Percentiles rank a stretch among this genome's conserved stretches.
These are phyloP conservation scores for Eupithecia subfuscata DNA, from an alignment of 2,888 invertebrate species.

Conservation along the genomic window DNA sequence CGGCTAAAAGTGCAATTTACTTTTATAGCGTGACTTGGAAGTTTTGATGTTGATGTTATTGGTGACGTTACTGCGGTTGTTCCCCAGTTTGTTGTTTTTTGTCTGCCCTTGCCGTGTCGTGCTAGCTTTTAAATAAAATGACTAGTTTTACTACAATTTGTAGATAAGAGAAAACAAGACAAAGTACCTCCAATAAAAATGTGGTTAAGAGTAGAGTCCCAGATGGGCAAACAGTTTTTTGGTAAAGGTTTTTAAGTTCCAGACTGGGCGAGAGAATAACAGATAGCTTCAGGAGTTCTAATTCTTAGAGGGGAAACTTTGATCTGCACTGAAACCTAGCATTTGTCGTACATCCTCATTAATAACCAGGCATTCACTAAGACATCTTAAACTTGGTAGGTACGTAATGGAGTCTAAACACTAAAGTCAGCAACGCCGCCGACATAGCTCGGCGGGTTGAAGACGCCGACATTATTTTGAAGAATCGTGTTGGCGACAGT, in stretches of 20 bases:
- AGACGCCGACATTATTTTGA: background rate
- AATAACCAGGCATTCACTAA: background rate
- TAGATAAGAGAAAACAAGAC: background rate
- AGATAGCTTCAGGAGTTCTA: background rate
- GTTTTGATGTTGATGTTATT: conserved; percentile 58
- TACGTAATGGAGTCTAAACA: background rate
- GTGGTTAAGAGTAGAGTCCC: background rate
- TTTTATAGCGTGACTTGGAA: conserved; percentile 71
- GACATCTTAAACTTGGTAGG: too few relatives aligned
- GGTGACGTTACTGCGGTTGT: conserved; percentile 30
- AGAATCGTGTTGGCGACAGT: too few relatives aligned
- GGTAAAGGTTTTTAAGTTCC: background rate
- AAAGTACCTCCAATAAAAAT: background rate
- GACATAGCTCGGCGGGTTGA: background rate
- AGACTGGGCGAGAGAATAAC: background rate
- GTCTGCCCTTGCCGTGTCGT: background rate
- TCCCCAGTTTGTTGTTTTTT: conserved; percentile 18
- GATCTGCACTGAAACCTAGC: background rate
- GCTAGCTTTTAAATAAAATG: background rate
- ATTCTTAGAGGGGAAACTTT: background rate
- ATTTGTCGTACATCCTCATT: background rate
- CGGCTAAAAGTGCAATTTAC: conserved; percentile 65
- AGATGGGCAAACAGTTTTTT: background rate
- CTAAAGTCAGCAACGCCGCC: background rate
- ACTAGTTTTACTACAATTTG: background rate